Base-by-base conservation (phyloP, 2,888 invertebrate genomes). In the Drosophila maculinotata region DNA sequence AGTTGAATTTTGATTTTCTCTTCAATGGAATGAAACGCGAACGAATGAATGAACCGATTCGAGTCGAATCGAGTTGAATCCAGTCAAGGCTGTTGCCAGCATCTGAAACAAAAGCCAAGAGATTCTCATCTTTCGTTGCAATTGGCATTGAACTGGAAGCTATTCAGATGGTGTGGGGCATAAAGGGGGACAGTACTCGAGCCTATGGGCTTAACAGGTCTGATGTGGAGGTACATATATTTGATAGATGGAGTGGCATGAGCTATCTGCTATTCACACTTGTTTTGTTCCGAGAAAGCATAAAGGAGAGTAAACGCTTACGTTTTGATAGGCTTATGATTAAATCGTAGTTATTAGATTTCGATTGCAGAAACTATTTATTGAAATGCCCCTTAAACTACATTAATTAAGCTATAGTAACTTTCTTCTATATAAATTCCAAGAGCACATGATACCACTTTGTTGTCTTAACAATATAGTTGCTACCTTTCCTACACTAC, bases 1-100 rank as follows among this genome's bases (percentile, higher is more conserved):
- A 83, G 83, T 79, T 82, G 78, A 85, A 81, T 83, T 83, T 73
- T 84, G 82, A 81, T 65, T 85, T 73, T 65, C 71, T 56, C 70
- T 65, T 83, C 58, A 79, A 68, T 79, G 80, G 60, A 76, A 67
- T 79, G 83, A 51, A 68, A 36, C 30, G 30, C 62, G 52, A 63
- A 30, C 52, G 63, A 76, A 60, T 62, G 70, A 66, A 60, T 54
- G 56, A 54, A 42, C 53, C 56, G 36, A 15, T 8, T 35, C 17
- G 30, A 38, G 15, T 8, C n/a, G 17, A 17, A 3, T 3, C 36
- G 6, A 42, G 1, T 15, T 26, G 12, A 23, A 1, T 38, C 20
- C 7, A 26, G 2, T 8, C 15, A 15, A n/a, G 7, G 14, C 9
- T n/a, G 3, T n/a, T 8, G 30, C 20, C 28, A 41, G 28, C 33